A percentile compares a stretch with the other conserved stretches of the same genome.
phyloP scores from a whole-genome alignment of 2,888 invertebrate genomes.

The Polyploca ridens region DNA sequence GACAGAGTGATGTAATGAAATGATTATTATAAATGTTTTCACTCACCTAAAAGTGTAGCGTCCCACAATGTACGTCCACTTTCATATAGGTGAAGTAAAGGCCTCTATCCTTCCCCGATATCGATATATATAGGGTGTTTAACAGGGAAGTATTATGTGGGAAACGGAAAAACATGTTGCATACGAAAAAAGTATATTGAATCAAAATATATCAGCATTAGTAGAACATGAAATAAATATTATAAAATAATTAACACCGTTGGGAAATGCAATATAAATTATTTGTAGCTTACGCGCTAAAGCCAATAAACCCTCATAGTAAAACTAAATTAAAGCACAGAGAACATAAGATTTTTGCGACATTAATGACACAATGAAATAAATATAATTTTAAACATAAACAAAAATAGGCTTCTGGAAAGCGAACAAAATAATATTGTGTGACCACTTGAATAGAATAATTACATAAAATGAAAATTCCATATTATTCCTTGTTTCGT shows the following conservation, averaged over 20 bases:
- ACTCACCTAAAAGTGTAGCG: slow-evolving; percentile 82
- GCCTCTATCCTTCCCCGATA: slow-evolving; percentile 80
- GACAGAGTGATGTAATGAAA: slow-evolving; percentile 81
- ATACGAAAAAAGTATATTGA: slow-evolving; percentile 63
- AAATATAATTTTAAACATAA: background rate
- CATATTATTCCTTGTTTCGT: background rate
- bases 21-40: slow-evolving; percentile 49
- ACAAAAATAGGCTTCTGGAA: background rate
- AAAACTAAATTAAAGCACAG: slow-evolving; percentile 9
- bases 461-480: background rate
- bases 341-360: background rate
- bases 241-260: slow-evolving; percentile 24
- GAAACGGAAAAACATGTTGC: slow-evolving; percentile 43
- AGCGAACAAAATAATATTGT: background rate
- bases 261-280: slow-evolving; percentile 22
- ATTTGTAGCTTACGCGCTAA: background rate
- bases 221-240: slow-evolving; percentile 36
- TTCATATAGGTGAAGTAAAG: slow-evolving; percentile 76
- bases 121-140: slow-evolving; percentile 30
- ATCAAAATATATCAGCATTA: slow-evolving; percentile 53
- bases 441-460: background rate
- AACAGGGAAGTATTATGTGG: slow-evolving; percentile 73
- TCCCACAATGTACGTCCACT: slow-evolving; percentile 68
- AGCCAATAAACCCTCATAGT: background rate
- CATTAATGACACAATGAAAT: background rate